Evolutionary conservation across 1,140 invertebrate genomes (phyloP).

Genomic region (Platyura marginata): DNA sequence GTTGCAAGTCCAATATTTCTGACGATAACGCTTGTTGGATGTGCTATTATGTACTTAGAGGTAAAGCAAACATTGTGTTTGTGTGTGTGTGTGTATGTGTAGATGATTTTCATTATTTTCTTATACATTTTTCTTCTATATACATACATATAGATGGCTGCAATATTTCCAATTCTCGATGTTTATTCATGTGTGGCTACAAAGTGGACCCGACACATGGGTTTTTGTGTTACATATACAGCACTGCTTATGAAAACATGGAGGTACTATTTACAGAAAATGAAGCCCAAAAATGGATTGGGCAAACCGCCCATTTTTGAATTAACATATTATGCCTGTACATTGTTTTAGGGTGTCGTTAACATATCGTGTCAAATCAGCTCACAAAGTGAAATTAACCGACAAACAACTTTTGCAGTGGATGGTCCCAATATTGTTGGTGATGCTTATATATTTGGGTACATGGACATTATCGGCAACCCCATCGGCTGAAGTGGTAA

Average conservation of each 20-base stretch:
- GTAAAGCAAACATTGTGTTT: slow-evolving; percentile 26
- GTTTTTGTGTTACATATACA: slow-evolving; percentile 81
- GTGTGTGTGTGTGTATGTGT: too few species aligned
- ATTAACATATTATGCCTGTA: too few species aligned
- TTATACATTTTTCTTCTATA: not conserved
- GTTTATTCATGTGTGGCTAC: slow-evolving; percentile 67
- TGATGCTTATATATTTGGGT: slow-evolving; percentile 73
- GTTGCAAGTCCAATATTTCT: slow-evolving; percentile 81
- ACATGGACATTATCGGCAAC: slow-evolving; percentile 76
- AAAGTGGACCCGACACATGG: slow-evolving; percentile 79
- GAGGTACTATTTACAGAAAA: slow-evolving; percentile 37
- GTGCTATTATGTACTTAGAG: slow-evolving; percentile 79
- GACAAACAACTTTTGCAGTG: slow-evolving; percentile 80
- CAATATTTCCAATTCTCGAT: slow-evolving; percentile 70
- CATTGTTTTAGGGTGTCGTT: slow-evolving; percentile 68
- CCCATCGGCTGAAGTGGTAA: slow-evolving; percentile 52
- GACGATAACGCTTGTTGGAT: slow-evolving; percentile 68
- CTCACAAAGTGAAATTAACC: slow-evolving; percentile 79
- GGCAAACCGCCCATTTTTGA: too few species aligned
- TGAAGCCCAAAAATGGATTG: too few species aligned
- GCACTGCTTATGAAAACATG: slow-evolving; percentile 84
- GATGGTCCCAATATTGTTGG: slow-evolving; percentile 73
- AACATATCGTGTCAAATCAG: slow-evolving; percentile 85
- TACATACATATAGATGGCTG: slow-evolving; percentile 51
- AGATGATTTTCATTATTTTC: too few species aligned